Conservation (phyloP, 2,797 vertebrate genomes). For the Periparus ater region DNA sequence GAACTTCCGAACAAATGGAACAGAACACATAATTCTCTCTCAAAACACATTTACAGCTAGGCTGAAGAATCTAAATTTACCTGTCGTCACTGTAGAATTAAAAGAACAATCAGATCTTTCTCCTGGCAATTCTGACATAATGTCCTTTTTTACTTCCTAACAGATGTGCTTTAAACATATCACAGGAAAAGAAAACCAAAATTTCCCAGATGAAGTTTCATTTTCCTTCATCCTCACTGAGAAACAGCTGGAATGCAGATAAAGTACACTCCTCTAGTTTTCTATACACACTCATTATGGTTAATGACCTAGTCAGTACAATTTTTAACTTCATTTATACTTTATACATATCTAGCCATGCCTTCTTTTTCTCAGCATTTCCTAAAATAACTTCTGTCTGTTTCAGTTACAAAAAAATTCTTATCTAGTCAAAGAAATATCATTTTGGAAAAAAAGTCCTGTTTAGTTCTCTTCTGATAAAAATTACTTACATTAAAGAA, state of each 20-base stretch:
- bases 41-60: background rate
- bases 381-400: background rate
- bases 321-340: background rate
- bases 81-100: background rate
- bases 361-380: background rate
- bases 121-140: background rate
- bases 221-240: background rate
- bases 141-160: background rate
- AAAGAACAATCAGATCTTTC: constrained; percentile 11
- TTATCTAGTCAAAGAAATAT: background rate
- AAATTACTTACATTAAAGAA: background rate
- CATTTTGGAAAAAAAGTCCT: background rate
- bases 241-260: background rate
- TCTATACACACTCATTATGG: background rate
- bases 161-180: background rate
- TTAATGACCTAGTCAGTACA: constrained; percentile 1
- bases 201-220: background rate
- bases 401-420: background rate
- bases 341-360: background rate
- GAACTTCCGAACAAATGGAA: background rate
- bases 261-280: background rate
- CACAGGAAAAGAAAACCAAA: background rate
- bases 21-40: background rate
- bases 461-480: background rate
- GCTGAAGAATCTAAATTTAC: background rate